phyloP scores from a whole-genome alignment of 2,888 invertebrate species.

The Drosophila gaucha region DNA sequence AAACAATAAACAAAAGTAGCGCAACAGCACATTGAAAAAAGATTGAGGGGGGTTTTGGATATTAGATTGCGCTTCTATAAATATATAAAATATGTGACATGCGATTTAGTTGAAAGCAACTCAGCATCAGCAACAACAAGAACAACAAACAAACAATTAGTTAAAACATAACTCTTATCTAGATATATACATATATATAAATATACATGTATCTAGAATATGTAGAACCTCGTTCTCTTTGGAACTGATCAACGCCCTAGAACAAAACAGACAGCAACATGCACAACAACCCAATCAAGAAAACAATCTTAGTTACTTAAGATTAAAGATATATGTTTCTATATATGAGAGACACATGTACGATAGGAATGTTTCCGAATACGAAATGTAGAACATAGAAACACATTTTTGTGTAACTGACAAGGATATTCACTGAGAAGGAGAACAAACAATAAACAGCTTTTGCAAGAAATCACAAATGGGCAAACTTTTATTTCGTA shows the following conservation, averaged over 20 bases:
- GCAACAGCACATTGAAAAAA: constrained; percentile 28
- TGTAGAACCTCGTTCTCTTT: constrained; percentile 8
- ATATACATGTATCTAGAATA: background rate
- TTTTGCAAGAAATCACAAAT: constrained; percentile 59
- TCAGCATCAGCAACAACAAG: constrained; percentile 60
- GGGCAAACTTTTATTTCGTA: constrained; percentile 52
- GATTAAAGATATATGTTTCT: constrained; percentile 20
- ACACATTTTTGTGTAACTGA: background rate
- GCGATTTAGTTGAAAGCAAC: constrained; percentile 56
- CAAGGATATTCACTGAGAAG: constrained; percentile 16
- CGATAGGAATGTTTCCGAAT: constrained; percentile 32
- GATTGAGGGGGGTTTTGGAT: constrained; percentile 14
- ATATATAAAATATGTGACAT: constrained; percentile 25
- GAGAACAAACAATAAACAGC: constrained; percentile 46
- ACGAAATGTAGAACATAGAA: constrained; percentile 14
- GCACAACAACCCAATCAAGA: constrained; percentile 20
- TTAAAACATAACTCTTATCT: constrained; percentile 16
- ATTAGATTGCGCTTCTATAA: constrained; percentile 3
- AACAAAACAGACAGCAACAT: constrained; percentile 16
- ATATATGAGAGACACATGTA: constrained; percentile 24
- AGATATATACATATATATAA: constrained; percentile 1
- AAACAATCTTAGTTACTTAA: constrained; percentile 14
- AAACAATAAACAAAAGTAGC: constrained; percentile 15
- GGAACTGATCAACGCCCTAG: constrained; percentile 21
- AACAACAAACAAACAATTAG: constrained; percentile 72